phyloP scores from a whole-genome alignment of 2,113 vertebrate species.

The Pelodiscus sinensis region DNA sequence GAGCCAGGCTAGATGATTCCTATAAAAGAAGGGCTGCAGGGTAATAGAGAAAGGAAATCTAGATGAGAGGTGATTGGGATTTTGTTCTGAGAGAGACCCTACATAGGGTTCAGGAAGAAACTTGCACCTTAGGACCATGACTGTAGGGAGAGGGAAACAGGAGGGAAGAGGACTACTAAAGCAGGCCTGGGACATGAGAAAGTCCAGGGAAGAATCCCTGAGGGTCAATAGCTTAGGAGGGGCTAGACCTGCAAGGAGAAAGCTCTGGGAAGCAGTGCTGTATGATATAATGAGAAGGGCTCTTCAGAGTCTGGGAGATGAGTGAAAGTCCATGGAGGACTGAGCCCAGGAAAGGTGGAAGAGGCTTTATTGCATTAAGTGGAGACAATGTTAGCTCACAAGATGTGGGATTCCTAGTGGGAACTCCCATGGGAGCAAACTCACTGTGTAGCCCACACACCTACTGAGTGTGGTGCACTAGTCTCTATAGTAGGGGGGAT shows the following conservation, averaged over 20 bases:
- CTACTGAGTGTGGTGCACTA: no score
- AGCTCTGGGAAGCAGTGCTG: neutral
- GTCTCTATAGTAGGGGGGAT: no score
- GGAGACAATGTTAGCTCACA: neutral
- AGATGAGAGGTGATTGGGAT: neutral
- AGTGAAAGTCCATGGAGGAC: neutral
- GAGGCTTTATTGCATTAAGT: neutral
- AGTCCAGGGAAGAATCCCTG: neutral
- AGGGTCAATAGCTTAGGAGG: neutral
- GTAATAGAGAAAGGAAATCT: neutral
- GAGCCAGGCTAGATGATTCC: neutral
- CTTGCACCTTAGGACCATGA: neutral
- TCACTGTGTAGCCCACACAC: neutral
- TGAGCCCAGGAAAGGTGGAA: neutral
- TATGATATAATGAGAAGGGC: neutral
- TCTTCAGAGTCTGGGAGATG: neutral
- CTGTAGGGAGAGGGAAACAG: neutral
- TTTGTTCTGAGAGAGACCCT: neutral
- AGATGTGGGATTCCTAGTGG: neutral
- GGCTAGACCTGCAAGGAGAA: neutral
- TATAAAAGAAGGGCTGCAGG: neutral
- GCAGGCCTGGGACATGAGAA: neutral
- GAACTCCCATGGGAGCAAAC: neutral
- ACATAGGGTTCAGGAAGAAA: neutral
- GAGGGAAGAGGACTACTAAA: neutral